Conservation (phyloP, 1,140 invertebrate genomes). For the Rhynchophorus ferrugineus region DNA sequence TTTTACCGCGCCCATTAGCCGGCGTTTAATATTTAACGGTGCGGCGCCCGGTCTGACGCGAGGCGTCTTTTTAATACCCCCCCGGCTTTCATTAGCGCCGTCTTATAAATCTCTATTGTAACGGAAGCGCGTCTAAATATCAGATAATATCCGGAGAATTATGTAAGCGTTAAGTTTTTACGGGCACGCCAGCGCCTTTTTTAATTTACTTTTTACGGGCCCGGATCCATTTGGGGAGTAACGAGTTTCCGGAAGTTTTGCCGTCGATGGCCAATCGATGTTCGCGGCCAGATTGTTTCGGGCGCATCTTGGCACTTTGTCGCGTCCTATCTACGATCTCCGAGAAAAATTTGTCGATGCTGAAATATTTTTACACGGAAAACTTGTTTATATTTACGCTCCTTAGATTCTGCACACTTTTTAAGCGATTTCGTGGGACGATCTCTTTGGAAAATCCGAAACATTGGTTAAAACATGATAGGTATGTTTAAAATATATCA, state of each 20-base stretch:
- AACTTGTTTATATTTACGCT: no score
- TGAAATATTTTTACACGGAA: no score
- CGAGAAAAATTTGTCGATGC: background rate
- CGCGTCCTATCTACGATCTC: background rate
- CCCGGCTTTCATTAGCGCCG: constrained; percentile 36
- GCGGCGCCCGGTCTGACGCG: constrained; percentile 29
- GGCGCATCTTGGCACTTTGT: background rate
- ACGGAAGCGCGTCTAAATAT: constrained; percentile 32
- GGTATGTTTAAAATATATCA: no score
- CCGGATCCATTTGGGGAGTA: background rate
- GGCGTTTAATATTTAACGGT: constrained; percentile 38
- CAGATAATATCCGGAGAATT: constrained; percentile 36
- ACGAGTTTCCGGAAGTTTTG: background rate
- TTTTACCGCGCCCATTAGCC: constrained; percentile 31
- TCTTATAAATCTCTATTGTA: constrained; percentile 38
- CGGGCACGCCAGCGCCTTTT: background rate
- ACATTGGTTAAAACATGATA: no score
- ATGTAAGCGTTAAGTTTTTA: constrained; percentile 36
- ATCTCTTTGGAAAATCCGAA: no score
- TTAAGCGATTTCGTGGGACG: no score
- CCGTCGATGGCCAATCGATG: no score
- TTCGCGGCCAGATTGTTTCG: background rate
- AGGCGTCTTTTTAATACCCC: constrained; percentile 37
- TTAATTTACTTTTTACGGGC: background rate
- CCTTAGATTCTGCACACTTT: no score